phyloP scores from a whole-genome alignment of 1,140 invertebrate genomes.

The Meloidogyne floridensis region DNA sequence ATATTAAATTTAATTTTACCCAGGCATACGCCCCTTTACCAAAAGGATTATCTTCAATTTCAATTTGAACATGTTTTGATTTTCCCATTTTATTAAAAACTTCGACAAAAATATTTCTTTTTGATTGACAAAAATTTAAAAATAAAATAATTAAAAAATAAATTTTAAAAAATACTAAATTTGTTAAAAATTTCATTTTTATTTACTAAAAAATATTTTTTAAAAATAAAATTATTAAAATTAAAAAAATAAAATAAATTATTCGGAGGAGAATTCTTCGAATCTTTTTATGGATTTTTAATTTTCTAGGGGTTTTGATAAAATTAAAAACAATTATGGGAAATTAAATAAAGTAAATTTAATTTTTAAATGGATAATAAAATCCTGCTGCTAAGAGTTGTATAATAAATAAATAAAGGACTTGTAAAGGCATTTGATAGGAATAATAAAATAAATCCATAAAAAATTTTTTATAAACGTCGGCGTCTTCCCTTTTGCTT shows the following conservation, averaged over 20 bases:
- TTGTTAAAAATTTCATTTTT: slow-evolving; percentile 1
- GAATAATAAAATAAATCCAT: no score
- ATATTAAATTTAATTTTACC: not conserved
- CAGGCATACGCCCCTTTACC: not conserved
- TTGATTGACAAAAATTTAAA: not conserved
- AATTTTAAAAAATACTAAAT: not conserved
- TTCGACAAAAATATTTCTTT: not conserved
- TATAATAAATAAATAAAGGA: no score
- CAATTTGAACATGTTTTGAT: not conserved
- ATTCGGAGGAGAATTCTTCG: no score
- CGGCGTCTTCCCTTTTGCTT: no score
- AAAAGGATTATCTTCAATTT: not conserved
- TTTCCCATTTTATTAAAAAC: slow-evolving; percentile 4
- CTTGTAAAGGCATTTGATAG: no score
- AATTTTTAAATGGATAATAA: no score
- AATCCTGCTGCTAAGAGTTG: no score
- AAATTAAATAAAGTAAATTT: no score
- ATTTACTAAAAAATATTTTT: not conserved
- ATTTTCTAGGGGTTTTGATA: no score
- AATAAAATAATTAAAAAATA: not conserved
- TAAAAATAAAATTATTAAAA: not conserved
- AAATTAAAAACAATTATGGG: no score
- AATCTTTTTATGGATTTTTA: no score
- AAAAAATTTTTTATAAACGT: no score
- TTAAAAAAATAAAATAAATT: not conserved